A percentile compares a stretch with the other conserved stretches of the same genome.
These are phyloP conservation scores for Elgaria multicarinata DNA, from an alignment of 2,113 vertebrate species.

Conservation along the genomic window DNA sequence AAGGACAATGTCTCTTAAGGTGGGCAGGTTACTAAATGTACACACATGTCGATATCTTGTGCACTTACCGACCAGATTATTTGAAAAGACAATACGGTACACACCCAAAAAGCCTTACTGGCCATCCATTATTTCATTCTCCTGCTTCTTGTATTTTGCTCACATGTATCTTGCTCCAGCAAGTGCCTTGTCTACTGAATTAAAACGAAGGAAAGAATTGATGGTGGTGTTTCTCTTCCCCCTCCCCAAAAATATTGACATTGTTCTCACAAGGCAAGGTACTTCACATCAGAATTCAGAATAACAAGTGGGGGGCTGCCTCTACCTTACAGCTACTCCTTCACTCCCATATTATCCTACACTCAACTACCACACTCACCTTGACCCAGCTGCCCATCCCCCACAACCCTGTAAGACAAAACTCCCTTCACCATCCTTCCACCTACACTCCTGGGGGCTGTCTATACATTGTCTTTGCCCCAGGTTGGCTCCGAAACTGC, in stretches of 20 bases:
- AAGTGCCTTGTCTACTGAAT: neutral
- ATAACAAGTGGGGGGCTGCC: neutral
- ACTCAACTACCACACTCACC: neutral
- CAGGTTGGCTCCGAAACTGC: too few relatives aligned
- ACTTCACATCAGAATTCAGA: neutral
- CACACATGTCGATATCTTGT: neutral
- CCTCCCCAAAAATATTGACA: neutral
- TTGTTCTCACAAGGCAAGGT: neutral
- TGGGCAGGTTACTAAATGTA: slow-evolving; percentile 14
- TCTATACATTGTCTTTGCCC: too few relatives aligned
- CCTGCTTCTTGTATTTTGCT: slow-evolving; percentile 3
- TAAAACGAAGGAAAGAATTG: neutral
- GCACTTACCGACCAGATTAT: neutral
- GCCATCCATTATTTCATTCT: neutral
- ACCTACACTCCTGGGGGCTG: too few relatives aligned
- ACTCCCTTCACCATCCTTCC: neutral
- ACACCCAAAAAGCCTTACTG: neutral
- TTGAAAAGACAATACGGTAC: slow-evolving; percentile 6
- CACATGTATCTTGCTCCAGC: neutral
- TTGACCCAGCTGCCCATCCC: neutral
- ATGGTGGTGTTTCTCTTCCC: too few relatives aligned
- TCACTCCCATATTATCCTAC: neutral
- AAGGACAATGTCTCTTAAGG: neutral
- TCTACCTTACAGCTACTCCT: too few relatives aligned
- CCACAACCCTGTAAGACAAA: neutral